These are phyloP conservation scores for Probaryconus sp. DNA, from an alignment of 1,140 invertebrate genomes.

Conservation along the genomic window DNA sequence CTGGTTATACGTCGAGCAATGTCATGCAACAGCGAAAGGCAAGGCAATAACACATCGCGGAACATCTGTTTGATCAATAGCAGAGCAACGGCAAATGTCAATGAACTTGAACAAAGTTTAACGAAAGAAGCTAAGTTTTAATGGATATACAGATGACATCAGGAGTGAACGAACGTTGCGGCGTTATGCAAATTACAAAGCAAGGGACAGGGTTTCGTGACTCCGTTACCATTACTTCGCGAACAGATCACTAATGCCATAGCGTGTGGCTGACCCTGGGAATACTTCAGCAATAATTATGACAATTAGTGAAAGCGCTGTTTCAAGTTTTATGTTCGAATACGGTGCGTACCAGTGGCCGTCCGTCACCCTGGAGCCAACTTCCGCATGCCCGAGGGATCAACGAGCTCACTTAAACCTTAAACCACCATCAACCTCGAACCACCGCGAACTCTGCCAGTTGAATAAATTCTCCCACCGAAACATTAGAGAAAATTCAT, in stretches of 20 bases:
- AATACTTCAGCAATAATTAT: constrained; percentile 64
- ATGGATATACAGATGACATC: constrained; percentile 46
- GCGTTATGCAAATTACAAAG: constrained; percentile 65
- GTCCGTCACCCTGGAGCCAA: constrained; percentile 18
- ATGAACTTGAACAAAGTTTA: constrained; percentile 16
- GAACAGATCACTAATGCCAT: constrained; percentile 8
- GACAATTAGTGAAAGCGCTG: constrained; percentile 54
- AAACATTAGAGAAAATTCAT: too few relatives aligned
- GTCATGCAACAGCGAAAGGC: not conserved
- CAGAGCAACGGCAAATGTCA: constrained; percentile 18
- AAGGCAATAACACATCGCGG: constrained; percentile 1
- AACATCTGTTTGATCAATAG: constrained; percentile 27
- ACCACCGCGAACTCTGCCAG: too few relatives aligned
- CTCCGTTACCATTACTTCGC: constrained; percentile 52
- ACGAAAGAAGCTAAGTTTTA: constrained; percentile 26
- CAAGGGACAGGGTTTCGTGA: constrained; percentile 55
- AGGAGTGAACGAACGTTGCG: constrained; percentile 27
- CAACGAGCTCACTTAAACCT: too few relatives aligned
- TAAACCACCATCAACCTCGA: too few relatives aligned
- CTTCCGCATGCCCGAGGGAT: constrained; percentile 65
- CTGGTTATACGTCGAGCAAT: not conserved
- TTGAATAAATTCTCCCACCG: too few relatives aligned
- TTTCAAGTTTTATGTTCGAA: constrained; percentile 24
- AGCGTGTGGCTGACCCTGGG: constrained; percentile 23
- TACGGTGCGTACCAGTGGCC: constrained; percentile 20